phyloP scores from a whole-genome alignment of 2,888 invertebrate genomes.

The Chrysodeixis includens region DNA sequence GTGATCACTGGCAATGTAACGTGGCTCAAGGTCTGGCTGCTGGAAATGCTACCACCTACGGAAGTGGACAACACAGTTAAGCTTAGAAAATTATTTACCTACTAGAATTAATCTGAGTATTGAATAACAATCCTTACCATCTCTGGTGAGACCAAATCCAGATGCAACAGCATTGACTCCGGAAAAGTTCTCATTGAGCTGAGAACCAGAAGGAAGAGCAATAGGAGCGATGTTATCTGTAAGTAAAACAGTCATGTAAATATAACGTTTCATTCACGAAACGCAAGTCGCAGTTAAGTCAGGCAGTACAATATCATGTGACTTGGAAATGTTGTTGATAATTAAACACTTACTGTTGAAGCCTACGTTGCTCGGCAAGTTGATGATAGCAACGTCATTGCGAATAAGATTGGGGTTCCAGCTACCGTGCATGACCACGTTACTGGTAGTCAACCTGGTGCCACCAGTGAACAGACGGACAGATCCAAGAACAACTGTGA shows the following conservation, averaged over 20 bases:
- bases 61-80: not conserved
- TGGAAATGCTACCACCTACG: conserved; percentile 13
- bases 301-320: too few species aligned
- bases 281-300: too few species aligned
- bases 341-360: conserved; percentile 56
- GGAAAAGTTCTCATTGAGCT: conserved; percentile 56
- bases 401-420: conserved; percentile 65
- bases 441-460: conserved; percentile 59
- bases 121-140: conserved; percentile 50
- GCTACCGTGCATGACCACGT: conserved; percentile 63
- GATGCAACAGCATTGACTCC: conserved; percentile 63
- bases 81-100: not conserved
- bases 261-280: not conserved
- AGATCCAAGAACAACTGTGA: conserved; percentile 72
- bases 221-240: conserved; percentile 59
- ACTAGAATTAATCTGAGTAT: not conserved
- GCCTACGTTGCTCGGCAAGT: conserved; percentile 49
- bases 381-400: conserved; percentile 73
- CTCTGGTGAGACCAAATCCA: conserved; percentile 66
- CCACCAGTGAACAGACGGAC: conserved; percentile 67
- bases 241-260: conserved; percentile 13
- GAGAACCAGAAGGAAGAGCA: conserved; percentile 59
- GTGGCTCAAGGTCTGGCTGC: conserved; percentile 56
- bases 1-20: conserved; percentile 65
- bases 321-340: too few species aligned